Evolutionary conservation across 2,113 vertebrate genomes (phyloP).

Genomic region (Stercorarius parasiticus): DNA sequence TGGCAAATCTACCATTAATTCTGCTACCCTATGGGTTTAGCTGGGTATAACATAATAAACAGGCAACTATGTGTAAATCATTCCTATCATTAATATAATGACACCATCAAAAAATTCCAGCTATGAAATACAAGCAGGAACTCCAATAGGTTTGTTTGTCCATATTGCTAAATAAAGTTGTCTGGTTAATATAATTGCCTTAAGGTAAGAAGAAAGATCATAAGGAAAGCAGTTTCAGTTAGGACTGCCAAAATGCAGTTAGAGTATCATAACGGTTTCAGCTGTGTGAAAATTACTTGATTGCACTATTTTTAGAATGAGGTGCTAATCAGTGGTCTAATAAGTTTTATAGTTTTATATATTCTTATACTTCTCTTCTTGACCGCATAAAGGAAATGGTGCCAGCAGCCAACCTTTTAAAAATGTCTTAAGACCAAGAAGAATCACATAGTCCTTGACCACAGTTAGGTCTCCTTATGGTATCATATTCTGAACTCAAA

Average conservation of each 20-base stretch:
- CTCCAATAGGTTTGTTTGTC: neutral
- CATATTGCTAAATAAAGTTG: neutral
- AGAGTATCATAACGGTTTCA: neutral
- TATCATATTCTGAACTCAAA: neutral
- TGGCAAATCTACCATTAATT: neutral
- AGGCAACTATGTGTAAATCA: neutral
- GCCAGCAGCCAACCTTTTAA: neutral
- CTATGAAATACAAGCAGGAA: neutral
- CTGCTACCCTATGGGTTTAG: neutral
- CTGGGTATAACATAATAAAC: neutral
- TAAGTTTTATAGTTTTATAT: neutral
- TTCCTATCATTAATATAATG: neutral
- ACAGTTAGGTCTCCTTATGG: neutral
- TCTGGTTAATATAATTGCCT: neutral
- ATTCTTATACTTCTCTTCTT: neutral
- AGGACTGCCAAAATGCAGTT: neutral
- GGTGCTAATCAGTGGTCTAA: neutral
- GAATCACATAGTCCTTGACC: neutral
- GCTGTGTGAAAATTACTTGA: neutral
- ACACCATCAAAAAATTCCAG: neutral
- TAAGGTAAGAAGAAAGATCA: neutral
- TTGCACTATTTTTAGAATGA: neutral
- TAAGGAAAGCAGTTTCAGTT: neutral
- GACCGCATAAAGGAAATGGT: neutral
- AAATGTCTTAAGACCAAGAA: neutral